Percentiles rank a stretch among this genome's conserved stretches.
Evolutionary conservation across 2,797 vertebrate species (phyloP).

Genomic region (Ptychobarbus kaznakovi): DNA sequence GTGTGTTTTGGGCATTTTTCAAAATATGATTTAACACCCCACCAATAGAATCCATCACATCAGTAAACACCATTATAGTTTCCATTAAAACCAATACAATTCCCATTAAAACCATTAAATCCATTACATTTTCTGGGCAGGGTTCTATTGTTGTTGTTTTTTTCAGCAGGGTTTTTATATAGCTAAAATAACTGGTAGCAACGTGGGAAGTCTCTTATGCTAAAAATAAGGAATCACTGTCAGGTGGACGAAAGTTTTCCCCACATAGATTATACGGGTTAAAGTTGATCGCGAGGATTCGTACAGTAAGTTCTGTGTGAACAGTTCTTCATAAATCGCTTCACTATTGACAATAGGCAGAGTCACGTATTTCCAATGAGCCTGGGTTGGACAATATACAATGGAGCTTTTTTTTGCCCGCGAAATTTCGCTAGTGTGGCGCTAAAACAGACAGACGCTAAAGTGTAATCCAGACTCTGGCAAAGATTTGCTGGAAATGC

Average conservation of each 20-base stretch:
- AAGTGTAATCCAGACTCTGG: constrained; percentile 56
- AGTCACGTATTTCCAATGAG: too few relatives aligned
- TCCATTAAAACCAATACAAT: too few relatives aligned
- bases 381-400: too few relatives aligned
- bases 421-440: constrained; percentile 12
- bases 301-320: neutral
- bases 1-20: too few relatives aligned
- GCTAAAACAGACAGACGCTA: constrained; percentile 24
- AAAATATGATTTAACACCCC: too few relatives aligned
- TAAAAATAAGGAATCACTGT: neutral
- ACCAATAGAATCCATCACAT: too few relatives aligned
- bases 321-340: neutral
- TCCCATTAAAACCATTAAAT: too few relatives aligned
- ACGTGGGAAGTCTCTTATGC: neutral
- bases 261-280: neutral
- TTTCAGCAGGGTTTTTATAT: neutral
- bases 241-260: neutral
- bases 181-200: neutral
- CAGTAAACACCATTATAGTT: too few relatives aligned
- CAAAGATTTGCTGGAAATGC: constrained; percentile 74
- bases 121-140: too few relatives aligned
- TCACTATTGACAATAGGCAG: neutral
- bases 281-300: neutral
- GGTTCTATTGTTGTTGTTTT: too few relatives aligned
- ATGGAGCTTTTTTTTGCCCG: constrained; percentile 64